Conservation (phyloP, 1,140 invertebrate species). For the Diorhabda sublineata region DNA sequence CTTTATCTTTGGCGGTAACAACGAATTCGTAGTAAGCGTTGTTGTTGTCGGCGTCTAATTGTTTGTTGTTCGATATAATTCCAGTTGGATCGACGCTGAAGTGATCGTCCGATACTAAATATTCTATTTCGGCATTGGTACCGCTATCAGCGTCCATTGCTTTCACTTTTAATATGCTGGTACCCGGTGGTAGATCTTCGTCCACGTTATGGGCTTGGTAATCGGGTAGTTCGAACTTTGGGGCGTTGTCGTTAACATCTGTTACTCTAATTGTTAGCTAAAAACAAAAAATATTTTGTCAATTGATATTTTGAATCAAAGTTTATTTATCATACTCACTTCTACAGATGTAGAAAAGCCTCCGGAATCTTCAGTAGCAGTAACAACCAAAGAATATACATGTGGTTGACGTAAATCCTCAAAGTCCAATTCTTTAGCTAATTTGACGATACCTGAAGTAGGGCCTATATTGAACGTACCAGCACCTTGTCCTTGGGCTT, state of each 20-base stretch:
- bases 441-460: conserved; percentile 87
- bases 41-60: conserved; percentile 91
- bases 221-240: conserved; percentile 91
- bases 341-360: conserved; percentile 93
- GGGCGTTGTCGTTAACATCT: conserved; percentile 93
- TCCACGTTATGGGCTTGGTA: conserved; percentile 94
- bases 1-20: conserved; percentile 89
- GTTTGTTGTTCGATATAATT: conserved; percentile 88
- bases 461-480: conserved; percentile 94
- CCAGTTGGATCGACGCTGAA: conserved; percentile 89
- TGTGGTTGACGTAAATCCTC: conserved; percentile 90
- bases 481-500: conserved; percentile 89
- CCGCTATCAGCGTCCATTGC: conserved; percentile 91
- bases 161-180: conserved; percentile 86
- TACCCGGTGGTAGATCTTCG: conserved; percentile 84
- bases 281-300: conserved; percentile 26
- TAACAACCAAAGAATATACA: conserved; percentile 86
- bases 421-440: conserved; percentile 92
- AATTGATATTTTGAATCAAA: background rate
- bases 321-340: conserved; percentile 52
- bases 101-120: conserved; percentile 84
- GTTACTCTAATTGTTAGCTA: conserved; percentile 86
- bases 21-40: conserved; percentile 94
- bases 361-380: conserved; percentile 91
- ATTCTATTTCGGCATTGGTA: conserved; percentile 89